These are phyloP conservation scores for Drosophila mulleri DNA, from an alignment of 2,888 invertebrate genomes.

Conservation along the genomic window DNA sequence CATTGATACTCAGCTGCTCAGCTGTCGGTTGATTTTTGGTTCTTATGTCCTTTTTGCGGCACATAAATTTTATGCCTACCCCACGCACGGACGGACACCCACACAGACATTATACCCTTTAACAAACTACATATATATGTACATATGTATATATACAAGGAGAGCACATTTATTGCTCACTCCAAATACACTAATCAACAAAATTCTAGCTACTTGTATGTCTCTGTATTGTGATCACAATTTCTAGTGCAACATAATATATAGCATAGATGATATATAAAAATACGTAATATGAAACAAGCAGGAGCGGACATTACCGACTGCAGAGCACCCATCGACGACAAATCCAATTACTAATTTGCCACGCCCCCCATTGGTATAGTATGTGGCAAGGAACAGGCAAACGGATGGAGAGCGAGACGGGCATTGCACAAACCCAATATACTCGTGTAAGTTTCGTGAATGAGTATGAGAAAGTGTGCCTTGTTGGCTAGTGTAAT, in stretches of 20 bases:
- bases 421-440: too few relatives aligned
- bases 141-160: constrained; percentile 1
- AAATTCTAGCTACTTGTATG: background rate
- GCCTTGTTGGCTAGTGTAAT: constrained; percentile 25
- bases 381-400: too few relatives aligned
- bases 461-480: background rate
- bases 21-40: constrained; percentile 67
- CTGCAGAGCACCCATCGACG: too few relatives aligned
- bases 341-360: too few relatives aligned
- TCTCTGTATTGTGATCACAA: background rate
- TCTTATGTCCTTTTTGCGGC: constrained; percentile 60
- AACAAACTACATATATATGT: constrained; percentile 17
- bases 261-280: too few relatives aligned
- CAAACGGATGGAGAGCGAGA: too few relatives aligned
- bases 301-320: too few relatives aligned
- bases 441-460: too few relatives aligned
- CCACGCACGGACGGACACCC: background rate
- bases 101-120: constrained; percentile 55
- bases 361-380: too few relatives aligned
- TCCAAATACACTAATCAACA: constrained; percentile 45
- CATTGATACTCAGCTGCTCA: constrained; percentile 69
- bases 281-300: too few relatives aligned
- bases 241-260: background rate
- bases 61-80: constrained; percentile 69
- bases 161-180: constrained; percentile 9